Evolutionary conservation across 1,140 invertebrate genomes (phyloP).

Genomic region (Drosophila saltans): DNA sequence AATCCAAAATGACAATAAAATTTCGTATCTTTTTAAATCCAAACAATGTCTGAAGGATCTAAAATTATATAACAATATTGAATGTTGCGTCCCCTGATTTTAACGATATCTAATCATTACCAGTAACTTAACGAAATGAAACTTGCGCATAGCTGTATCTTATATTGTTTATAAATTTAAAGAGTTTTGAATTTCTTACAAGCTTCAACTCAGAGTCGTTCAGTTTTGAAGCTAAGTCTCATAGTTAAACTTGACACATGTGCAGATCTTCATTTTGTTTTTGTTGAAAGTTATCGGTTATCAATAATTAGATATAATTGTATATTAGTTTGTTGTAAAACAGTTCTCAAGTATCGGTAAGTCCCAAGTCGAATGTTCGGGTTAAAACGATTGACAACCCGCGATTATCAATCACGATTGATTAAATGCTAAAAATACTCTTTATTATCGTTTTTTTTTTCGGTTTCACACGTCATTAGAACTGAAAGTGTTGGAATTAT

Average conservation of each 20-base stretch:
- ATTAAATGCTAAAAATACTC: slow-evolving; percentile 77
- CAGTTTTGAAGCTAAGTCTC: background rate
- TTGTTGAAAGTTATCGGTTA: background rate
- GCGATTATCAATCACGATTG: slow-evolving; percentile 70
- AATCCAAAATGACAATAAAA: too few relatives aligned
- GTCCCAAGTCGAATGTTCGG: slow-evolving; percentile 14
- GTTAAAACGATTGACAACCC: slow-evolving; percentile 34
- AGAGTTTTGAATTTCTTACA: background rate
- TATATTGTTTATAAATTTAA: background rate
- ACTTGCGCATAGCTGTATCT: too few relatives aligned
- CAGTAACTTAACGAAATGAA: too few relatives aligned
- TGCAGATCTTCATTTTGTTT: slow-evolving; percentile 35
- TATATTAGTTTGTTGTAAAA: slow-evolving; percentile 39
- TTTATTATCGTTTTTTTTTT: slow-evolving; percentile 59
- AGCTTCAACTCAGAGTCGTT: background rate
- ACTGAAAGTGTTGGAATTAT: slow-evolving; percentile 36
- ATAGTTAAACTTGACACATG: background rate
- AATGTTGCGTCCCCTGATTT: too few relatives aligned
- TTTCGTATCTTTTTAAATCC: too few relatives aligned
- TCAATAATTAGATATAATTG: background rate
- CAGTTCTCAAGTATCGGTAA: slow-evolving; percentile 25
- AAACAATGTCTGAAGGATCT: too few relatives aligned
- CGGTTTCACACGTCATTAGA: slow-evolving; percentile 44
- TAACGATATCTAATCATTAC: too few relatives aligned
- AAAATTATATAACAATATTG: too few relatives aligned